Evolutionary conservation across 2,113 vertebrate genomes (phyloP).

Genomic region (Chloroceryle aenea): DNA sequence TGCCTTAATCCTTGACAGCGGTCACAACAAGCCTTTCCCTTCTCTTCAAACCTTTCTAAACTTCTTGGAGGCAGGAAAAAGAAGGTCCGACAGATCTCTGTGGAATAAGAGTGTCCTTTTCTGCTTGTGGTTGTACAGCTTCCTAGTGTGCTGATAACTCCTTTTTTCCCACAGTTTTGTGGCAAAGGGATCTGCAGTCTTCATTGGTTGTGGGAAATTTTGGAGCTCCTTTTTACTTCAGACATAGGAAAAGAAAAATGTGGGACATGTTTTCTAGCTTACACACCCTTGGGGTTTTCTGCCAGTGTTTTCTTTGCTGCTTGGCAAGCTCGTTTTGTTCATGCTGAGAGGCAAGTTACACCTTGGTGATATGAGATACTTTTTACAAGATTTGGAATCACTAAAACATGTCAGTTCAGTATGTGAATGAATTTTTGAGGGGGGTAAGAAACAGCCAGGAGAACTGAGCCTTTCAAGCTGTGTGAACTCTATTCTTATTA

Average conservation of each 20-base stretch:
- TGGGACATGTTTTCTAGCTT: neutral
- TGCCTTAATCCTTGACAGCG: neutral
- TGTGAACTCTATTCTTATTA: neutral
- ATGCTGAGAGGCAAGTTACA: neutral
- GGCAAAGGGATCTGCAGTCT: neutral
- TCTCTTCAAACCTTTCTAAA: neutral
- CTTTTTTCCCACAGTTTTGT: too few species aligned
- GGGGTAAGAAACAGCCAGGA: neutral
- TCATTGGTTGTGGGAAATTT: neutral
- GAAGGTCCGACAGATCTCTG: neutral
- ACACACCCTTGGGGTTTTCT: neutral
- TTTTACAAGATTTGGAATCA: neutral
- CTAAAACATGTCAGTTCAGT: neutral
- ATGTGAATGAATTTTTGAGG: neutral
- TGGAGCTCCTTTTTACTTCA: neutral
- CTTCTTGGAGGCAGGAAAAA: neutral
- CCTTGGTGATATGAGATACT: neutral
- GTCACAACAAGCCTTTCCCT: neutral
- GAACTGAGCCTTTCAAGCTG: neutral
- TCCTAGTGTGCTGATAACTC: neutral
- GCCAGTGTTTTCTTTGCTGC: neutral
- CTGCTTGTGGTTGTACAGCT: rapidly evolving
- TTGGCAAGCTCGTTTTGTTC: neutral
- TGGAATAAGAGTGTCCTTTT: neutral
- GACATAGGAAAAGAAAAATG: neutral